Evolutionary conservation across 2,888 invertebrate genomes (phyloP).

Genomic region (Protodeltote pygarga): DNA sequence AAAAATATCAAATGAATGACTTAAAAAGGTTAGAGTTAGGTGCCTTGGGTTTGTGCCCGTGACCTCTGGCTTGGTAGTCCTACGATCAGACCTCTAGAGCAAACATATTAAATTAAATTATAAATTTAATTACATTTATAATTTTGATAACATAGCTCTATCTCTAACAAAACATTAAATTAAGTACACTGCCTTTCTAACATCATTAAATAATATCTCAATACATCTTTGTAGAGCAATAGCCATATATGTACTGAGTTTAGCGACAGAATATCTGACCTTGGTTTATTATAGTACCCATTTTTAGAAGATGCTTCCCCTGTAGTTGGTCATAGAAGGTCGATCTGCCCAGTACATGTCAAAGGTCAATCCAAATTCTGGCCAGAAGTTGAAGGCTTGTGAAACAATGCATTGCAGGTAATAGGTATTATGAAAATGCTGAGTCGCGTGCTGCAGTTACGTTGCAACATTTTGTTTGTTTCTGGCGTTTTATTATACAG

Average conservation of each 20-base stretch:
- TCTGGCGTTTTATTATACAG: conserved; percentile 14
- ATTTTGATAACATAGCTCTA: too few relatives aligned
- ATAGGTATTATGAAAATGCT: conserved; percentile 53
- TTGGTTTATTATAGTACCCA: conserved; percentile 32
- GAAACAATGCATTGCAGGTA: conserved; percentile 50
- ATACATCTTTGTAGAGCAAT: conserved; percentile 14
- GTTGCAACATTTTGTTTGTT: conserved; percentile 45
- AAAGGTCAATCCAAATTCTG: conserved; percentile 45
- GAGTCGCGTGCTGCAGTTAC: conserved; percentile 56
- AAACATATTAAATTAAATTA: too few relatives aligned
- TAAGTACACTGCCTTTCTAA: not conserved
- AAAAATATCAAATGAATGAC: too few relatives aligned
- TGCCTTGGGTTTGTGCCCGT: too few relatives aligned
- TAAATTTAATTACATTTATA: too few relatives aligned
- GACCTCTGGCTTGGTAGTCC: too few relatives aligned
- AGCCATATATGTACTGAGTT: conserved; percentile 11
- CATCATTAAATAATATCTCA: not conserved
- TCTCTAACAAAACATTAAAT: not conserved
- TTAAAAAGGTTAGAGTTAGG: too few relatives aligned
- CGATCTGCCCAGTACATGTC: conserved; percentile 28
- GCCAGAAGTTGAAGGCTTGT: conserved; percentile 46
- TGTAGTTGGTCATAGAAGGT: conserved; percentile 39
- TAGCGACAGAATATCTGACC: conserved; percentile 25
- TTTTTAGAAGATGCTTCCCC: conserved; percentile 29
- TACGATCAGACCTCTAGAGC: too few relatives aligned